Evolutionary conservation across 2,797 vertebrate species (phyloP), one percentile per base, ranked within the genome.

Genomic region (Fringilla coelebs): DNA sequence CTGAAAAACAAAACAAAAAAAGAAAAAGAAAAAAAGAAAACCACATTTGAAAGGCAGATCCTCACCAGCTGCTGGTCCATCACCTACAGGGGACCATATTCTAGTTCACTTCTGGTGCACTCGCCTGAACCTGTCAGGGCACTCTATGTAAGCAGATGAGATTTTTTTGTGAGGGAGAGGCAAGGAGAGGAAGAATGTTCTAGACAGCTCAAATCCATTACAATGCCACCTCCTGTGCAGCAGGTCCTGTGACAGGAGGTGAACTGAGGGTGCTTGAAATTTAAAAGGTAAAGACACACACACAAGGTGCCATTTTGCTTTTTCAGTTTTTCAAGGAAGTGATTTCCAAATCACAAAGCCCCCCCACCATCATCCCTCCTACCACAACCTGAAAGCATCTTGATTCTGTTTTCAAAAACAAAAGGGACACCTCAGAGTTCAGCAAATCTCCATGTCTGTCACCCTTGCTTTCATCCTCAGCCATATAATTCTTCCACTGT

Each of bases 1-100:
- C 99, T 98, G 82, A 52, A 93, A 95, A 61, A 49, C 31, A 61
- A 61, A 85, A 6, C 57, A 52, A 57, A 62, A 57, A 16, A 54
- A 32, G 8, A 49, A 8, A 32, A 32, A 55, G n/a, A 25, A 36
- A 26, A 25, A 12, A 36, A 26, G 34, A 17, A 58, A 58, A 58
- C 16, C 7, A 4, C 9, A 11, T 70, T 60, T 62, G 7, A 5
- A 87, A 87, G 41, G 48, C 40, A 52, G 48, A 78, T 58, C 8
- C 34, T 84, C 38, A 70, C 11, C 34, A 88, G 45, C 32, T 88
- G 43, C 34, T 61, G 52, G 4, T 21, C 41, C 41, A 57, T 36
- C 54, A n/a, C n/a, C 48, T 51, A 29, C 11, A 58, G 19, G 25
- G 21, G 26, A 63, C 19, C 28, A 9, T 15, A 58, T 18, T 51